Conservation (phyloP, 2,113 vertebrate species). For the Apaloderma vittatum region DNA sequence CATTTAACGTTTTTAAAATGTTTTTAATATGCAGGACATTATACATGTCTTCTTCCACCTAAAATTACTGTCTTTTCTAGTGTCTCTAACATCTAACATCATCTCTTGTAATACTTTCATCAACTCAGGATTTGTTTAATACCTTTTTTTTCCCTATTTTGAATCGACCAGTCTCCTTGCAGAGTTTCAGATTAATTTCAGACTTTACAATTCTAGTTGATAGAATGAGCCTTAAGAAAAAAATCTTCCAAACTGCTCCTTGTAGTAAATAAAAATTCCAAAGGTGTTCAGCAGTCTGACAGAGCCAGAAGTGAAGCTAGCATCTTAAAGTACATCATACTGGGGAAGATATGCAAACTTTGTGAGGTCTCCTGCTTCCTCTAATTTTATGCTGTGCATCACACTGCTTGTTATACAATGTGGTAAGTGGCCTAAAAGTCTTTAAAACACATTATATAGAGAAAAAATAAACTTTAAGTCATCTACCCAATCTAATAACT, state of each 20-base stretch:
- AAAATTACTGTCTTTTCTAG: background rate
- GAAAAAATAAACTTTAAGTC: slow-evolving; percentile 32
- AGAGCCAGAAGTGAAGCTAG: background rate
- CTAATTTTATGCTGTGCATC: background rate
- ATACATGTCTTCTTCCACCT: background rate
- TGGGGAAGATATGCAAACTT: background rate
- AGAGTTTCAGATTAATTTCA: slow-evolving; percentile 31
- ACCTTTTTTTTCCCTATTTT: background rate
- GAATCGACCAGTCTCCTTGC: background rate
- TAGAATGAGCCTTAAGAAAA: slow-evolving; percentile 1
- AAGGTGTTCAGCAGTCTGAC: background rate
- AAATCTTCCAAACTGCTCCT: background rate
- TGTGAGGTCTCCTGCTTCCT: background rate
- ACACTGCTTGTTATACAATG: slow-evolving; percentile 1
- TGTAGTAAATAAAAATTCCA: slow-evolving; percentile 41
- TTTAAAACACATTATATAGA: background rate
- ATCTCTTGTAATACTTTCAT: background rate
- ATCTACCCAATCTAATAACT: background rate
- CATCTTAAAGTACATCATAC: background rate
- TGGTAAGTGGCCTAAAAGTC: slow-evolving; percentile 1
- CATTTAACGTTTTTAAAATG: background rate
- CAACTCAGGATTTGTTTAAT: background rate
- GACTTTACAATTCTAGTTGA: slow-evolving; percentile 34
- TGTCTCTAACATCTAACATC: background rate
- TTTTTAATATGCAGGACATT: background rate